phyloP scores from a whole-genome alignment of 2,888 invertebrate species.

The Acanthacorydalis orientalis region DNA sequence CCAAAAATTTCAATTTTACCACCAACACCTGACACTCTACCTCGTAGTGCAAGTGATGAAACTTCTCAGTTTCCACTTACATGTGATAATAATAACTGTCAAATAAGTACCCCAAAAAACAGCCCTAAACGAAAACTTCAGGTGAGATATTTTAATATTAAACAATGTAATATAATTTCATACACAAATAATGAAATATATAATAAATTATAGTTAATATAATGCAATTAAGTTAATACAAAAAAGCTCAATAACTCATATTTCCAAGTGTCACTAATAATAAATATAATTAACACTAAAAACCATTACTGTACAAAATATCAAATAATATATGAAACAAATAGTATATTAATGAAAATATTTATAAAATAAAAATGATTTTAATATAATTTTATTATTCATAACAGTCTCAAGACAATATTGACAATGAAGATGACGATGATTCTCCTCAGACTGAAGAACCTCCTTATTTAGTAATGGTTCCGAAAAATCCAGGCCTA shows the following conservation, averaged over 20 bases:
- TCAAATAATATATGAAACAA: too few relatives aligned
- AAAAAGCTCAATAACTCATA: too few relatives aligned
- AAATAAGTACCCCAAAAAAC: not conserved
- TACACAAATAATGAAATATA: too few relatives aligned
- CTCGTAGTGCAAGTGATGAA: slow-evolving; percentile 1
- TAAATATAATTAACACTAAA: too few relatives aligned
- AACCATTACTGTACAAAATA: too few relatives aligned
- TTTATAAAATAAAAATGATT: too few relatives aligned
- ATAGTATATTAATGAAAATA: too few relatives aligned
- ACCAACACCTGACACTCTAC: slow-evolving; percentile 44
- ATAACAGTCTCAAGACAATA: slow-evolving; percentile 8
- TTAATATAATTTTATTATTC: slow-evolving; percentile 2
- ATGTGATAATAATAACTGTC: not conserved
- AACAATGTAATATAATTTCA: too few relatives aligned
- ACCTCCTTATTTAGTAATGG: slow-evolving; percentile 54
- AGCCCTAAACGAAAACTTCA: slow-evolving; percentile 4
- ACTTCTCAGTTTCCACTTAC: slow-evolving; percentile 2
- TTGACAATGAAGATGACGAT: slow-evolving; percentile 43
- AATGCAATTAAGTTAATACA: too few relatives aligned
- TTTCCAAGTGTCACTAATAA: too few relatives aligned
- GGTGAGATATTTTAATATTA: not conserved
- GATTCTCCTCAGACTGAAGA: slow-evolving; percentile 55
- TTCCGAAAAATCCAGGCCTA: slow-evolving; percentile 32
- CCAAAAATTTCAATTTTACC: slow-evolving; percentile 60
- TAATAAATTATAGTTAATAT: too few relatives aligned